Conservation (phyloP, 2,888 invertebrate genomes). For the Cosmopolites sordidus region DNA sequence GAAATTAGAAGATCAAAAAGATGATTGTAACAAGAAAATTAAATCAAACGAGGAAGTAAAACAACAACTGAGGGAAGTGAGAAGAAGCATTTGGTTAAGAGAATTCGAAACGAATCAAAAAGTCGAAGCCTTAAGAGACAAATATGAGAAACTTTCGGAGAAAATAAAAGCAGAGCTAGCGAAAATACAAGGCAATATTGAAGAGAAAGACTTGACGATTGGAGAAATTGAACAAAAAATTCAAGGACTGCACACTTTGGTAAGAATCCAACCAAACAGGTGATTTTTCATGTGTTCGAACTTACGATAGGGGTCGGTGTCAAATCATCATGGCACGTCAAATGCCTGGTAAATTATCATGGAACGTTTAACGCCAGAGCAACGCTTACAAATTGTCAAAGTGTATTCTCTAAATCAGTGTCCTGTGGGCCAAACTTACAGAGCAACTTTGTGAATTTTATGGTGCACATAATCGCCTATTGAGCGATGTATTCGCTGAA, state of each 20-base stretch:
- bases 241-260: conserved; percentile 10
- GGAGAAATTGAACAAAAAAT: conserved; percentile 21
- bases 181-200: conserved; percentile 19
- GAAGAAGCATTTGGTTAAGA: conserved; percentile 25
- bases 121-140: conserved; percentile 17
- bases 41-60: conserved; percentile 26
- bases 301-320: no score
- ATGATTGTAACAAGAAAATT: conserved; percentile 22
- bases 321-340: no score
- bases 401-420: no score
- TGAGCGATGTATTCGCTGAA: no score
- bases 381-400: no score
- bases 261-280: no score
- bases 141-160: conserved; percentile 17
- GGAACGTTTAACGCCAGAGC: no score
- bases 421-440: no score
- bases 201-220: conserved; percentile 22
- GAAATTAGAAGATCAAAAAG: conserved; percentile 23
- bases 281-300: no score
- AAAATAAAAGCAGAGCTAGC: conserved; percentile 17
- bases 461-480: no score
- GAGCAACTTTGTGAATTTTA: no score
- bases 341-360: no score
- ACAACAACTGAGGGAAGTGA: conserved; percentile 22
- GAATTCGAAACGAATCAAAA: conserved; percentile 23